phyloP scores from a whole-genome alignment of 2,797 vertebrate genomes.

The Glossophaga mutica region DNA sequence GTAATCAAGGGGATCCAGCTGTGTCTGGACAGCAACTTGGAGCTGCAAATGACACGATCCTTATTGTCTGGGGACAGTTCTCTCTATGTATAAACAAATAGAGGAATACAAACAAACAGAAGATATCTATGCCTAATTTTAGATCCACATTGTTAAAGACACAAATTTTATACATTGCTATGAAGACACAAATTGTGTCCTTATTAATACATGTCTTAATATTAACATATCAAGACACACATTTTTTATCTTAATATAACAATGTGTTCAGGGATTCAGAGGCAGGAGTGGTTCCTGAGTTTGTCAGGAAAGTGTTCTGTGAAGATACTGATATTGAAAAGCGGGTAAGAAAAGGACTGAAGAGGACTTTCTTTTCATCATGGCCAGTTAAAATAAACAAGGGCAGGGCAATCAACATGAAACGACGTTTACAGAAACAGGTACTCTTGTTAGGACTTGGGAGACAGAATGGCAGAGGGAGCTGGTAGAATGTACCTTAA shows the following conservation, averaged over 20 bases:
- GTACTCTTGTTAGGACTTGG: background rate
- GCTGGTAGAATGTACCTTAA: background rate
- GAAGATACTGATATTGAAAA: background rate
- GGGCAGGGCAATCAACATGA: background rate
- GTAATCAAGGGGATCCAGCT: background rate
- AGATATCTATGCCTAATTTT: background rate
- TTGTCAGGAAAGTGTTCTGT: background rate
- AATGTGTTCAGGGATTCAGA: background rate
- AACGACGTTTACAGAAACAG: background rate
- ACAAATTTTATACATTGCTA: no score
- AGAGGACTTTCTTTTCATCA: background rate
- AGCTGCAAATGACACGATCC: background rate
- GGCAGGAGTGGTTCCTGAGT: background rate
- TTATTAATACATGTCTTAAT: no score
- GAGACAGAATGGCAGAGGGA: background rate
- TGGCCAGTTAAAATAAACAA: background rate
- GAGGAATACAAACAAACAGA: background rate
- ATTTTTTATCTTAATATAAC: background rate
- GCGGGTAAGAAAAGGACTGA: background rate
- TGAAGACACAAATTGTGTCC: no score
- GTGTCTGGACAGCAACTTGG: accelerated
- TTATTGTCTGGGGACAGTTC: background rate
- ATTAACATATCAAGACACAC: no score
- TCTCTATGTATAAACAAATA: background rate
- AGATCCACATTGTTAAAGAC: background rate